Base-by-base conservation (phyloP, 1,140 invertebrate species). In the Laupala kohalensis region DNA sequence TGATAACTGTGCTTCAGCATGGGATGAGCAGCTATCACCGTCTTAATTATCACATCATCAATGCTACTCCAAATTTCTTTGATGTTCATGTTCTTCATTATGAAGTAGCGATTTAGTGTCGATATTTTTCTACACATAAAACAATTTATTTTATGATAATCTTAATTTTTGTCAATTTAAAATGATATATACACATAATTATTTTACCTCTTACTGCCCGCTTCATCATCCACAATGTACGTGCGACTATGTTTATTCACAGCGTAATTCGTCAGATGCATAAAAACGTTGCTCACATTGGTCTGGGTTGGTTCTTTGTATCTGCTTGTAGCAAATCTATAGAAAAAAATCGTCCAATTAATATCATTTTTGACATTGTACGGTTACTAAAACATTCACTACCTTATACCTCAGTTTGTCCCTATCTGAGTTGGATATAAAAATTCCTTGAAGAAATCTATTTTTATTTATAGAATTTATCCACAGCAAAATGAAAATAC, bases 231-330 rank as follows among this genome's bases (percentile, higher is more conserved):
- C 72, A 88, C 83, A 13, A 89, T 82, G 77, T 92, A 95, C 70
- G 91, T 90, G 67, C 89, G 83, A 77, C 91, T 94, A 74, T 93
- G 89, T 77, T 96, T 97, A 81, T 99, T 98, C 1, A 98, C 87
- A 0, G 94, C 92, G 79, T 98, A 99, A 83, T 99, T 99, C 0
- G 97, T 99, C 71, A 99, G 83, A 82, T 99, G 97, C 93, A 98
- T 98, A 78, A 90, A 99, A 30, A 95, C 86, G 78, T 97, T 93
- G 0, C 85, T 84, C 3, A 90, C 86, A 75, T 96, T 96, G 37
- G 88, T 85, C 19, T 86, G 82, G 65, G 85, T 90, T 0, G 93
- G 93, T 76, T 93, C 90, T 73, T 87, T 87, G 77, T 95, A 96
- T 76, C 90, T 86, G 74, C 86, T 90, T 2, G 94, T 96, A 0